Evolutionary conservation across 2,113 vertebrate species (phyloP).

Genomic region (Campylomormyrus numenius): DNA sequence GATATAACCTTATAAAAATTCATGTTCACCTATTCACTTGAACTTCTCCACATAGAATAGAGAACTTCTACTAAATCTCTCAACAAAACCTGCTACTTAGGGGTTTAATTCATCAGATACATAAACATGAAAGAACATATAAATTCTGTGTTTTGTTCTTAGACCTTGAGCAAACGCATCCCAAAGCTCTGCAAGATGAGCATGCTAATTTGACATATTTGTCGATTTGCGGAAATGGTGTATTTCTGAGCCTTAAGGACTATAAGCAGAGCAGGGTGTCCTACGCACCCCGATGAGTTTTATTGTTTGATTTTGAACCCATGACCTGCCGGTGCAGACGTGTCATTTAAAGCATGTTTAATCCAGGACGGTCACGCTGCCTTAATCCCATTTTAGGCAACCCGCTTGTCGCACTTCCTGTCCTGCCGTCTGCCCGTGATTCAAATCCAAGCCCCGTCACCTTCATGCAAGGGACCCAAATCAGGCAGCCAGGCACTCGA

Average conservation of each 20-base stretch:
- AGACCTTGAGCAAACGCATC: background rate
- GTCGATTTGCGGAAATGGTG: background rate
- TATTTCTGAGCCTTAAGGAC: background rate
- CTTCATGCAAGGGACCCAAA: constrained; percentile 68
- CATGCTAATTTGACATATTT: background rate
- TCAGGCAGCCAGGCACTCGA: constrained; percentile 64
- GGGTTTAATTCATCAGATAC: background rate
- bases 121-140: background rate
- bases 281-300: constrained; percentile 41
- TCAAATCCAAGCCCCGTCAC: constrained; percentile 34
- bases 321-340: constrained; percentile 45
- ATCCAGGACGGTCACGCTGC: constrained; percentile 55
- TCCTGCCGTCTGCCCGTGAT: background rate
- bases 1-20: background rate
- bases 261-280: constrained; percentile 20
- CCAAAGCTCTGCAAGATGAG: background rate
- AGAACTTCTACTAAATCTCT: background rate
- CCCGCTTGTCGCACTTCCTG: constrained; percentile 39
- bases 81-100: background rate
- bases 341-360: constrained; percentile 45
- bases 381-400: constrained; percentile 52
- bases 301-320: constrained; percentile 44
- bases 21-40: background rate
- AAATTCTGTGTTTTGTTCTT: background rate
- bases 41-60: background rate